phyloP scores from a whole-genome alignment of 2,888 invertebrate genomes.

The Standfussiana lucernea region DNA sequence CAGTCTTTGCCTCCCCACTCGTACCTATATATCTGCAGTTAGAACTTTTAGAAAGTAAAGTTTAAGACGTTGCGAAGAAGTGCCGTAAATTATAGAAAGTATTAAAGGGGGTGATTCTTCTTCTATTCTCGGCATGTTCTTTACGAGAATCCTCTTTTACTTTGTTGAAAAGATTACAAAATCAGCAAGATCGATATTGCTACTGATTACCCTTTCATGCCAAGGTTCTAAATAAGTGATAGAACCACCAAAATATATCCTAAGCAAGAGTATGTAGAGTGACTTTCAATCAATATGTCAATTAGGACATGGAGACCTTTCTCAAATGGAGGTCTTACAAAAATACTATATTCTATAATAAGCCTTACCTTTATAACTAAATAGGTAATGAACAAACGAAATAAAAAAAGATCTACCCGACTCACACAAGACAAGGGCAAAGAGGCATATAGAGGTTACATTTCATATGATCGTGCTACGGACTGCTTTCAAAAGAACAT shows the following conservation, averaged over 20 bases:
- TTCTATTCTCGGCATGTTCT: conserved; percentile 14
- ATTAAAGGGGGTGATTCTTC: conserved; percentile 27
- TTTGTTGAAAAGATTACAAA: not conserved
- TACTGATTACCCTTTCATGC: not conserved
- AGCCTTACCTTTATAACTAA: conserved; percentile 31
- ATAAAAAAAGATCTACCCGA: conserved; percentile 53
- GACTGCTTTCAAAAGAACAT: conserved; percentile 37
- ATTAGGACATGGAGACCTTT: conserved; percentile 40
- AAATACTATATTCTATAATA: conserved; percentile 34
- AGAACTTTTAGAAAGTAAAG: conserved; percentile 21
- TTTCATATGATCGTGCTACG: conserved; percentile 28
- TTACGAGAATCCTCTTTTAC: not conserved
- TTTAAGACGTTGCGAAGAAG: conserved; percentile 40
- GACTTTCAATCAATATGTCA: conserved; percentile 35
- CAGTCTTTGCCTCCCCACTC: not conserved
- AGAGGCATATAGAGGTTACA: conserved; percentile 18
- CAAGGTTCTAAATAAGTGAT: not conserved
- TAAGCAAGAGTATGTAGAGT: not conserved
- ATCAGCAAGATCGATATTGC: not conserved
- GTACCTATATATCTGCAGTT: conserved; percentile 52
- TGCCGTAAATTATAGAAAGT: conserved; percentile 49
- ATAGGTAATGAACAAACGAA: conserved; percentile 29
- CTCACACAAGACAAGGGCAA: conserved; percentile 48
- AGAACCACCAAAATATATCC: not conserved
- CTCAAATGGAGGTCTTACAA: conserved; percentile 23